Evolutionary conservation across 2,888 invertebrate species (phyloP), one percentile per base, ranked within the genome.

Genomic region (Galeopsomyia nigrocyanea): DNA sequence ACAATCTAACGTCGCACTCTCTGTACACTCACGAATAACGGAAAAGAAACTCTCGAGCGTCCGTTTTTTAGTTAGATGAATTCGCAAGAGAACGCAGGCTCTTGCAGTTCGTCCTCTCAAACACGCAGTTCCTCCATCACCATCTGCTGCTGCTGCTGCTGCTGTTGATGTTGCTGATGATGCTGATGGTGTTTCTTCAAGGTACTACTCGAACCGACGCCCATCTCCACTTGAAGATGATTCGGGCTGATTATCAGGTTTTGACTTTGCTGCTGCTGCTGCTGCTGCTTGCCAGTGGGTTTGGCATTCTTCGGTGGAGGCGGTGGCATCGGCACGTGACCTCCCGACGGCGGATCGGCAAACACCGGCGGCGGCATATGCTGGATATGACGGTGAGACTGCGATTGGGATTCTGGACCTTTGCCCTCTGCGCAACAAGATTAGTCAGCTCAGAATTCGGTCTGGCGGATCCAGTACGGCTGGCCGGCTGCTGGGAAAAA

Each of bases 101-200:
- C 83, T 82, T 81, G 76, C 84, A 94, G 58, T 31, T 68, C 74
- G 47, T 71, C 68, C 46, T 74, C 58, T 94, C 94, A 95, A 93
- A 95, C 94, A 74, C 94, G 88, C 88, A 94, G 83, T 87, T 94
- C 94, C 88, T 95, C 94, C 93, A 94, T 94, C 93, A 94, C 93
- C 78, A 83, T 82, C 72, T 88, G 87, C 82, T 88, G 85, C 82
- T 84, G 57, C 16, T 53, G 64, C 47, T 88, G 87, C 83, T 88
- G 85, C 17, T 75, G 67, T 22, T 67, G 58, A 3, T 73, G 69
- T 22, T 66, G 65, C 13, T 66, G 65, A 46, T 9, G 47, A 39
- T 13, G 31, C 9, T 88, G 87, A 82, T 88, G 85, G 1, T 67
- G 83, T 87, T 94, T 94, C 61, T 94, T 94, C 74, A 94, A 82